These are phyloP conservation scores for Chalcosyrphus nemorum DNA, from an alignment of 2,888 invertebrate species.

Conservation along the genomic window DNA sequence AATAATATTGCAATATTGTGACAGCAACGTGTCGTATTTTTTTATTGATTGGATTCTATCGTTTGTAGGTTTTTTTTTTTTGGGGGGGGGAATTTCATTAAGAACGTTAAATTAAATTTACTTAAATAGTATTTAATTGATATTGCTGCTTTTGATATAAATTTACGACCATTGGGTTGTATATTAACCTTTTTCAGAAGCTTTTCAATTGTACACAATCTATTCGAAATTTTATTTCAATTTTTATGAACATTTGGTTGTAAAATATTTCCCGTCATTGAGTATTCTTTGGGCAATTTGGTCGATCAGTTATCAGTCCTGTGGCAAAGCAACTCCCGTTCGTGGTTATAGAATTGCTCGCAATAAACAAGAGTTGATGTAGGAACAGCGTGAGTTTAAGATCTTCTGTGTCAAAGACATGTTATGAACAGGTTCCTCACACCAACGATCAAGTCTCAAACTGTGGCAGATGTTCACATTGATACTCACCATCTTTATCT, in stretches of 20 bases:
- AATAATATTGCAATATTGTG: not conserved
- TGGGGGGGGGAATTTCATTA: not conserved
- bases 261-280: no score
- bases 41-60: not conserved
- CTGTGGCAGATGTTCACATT: no score
- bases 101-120: not conserved
- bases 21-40: not conserved
- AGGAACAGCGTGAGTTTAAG: no score
- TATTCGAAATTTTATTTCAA: not conserved
- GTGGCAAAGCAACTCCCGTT: no score
- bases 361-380: no score
- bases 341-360: no score
- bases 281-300: no score
- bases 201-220: not conserved
- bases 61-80: not conserved
- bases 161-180: not conserved
- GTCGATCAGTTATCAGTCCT: no score
- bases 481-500: no score
- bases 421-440: no score
- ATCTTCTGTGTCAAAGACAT: no score
- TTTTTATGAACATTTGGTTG: not conserved
- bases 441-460: no score
- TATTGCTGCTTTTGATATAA: slow-evolving; percentile 4
- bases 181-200: not conserved
- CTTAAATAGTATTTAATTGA: slow-evolving; percentile 28